phyloP scores from a whole-genome alignment of 2,797 vertebrate genomes.

The Brachyrhaphis roseni region DNA sequence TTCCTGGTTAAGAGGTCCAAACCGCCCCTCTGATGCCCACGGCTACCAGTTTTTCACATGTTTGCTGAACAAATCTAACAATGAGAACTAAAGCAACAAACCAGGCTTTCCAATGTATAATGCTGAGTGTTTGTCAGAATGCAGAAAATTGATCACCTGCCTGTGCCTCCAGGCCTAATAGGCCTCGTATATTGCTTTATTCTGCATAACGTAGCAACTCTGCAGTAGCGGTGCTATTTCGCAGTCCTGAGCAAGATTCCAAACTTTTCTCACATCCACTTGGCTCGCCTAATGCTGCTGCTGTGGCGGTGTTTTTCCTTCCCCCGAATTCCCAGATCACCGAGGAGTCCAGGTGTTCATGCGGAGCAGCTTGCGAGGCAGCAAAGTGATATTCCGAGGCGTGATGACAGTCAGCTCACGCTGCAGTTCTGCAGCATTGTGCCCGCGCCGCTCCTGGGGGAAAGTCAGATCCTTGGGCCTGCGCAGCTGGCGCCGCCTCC shows the following conservation, averaged over 20 bases:
- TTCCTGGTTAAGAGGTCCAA: neutral
- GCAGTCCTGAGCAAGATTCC: neutral
- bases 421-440: conserved; percentile 61
- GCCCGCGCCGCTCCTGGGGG: conserved; percentile 48
- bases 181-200: neutral
- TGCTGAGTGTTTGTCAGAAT: neutral
- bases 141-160: neutral
- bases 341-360: conserved; percentile 62
- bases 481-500: conserved; percentile 65
- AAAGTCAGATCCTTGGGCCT: conserved; percentile 63
- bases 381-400: conserved; percentile 69
- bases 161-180: neutral
- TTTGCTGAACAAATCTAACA: neutral
- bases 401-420: conserved; percentile 71
- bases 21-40: neutral
- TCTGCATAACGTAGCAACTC: neutral
- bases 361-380: conserved; percentile 69
- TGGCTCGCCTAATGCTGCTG: conserved; percentile 33
- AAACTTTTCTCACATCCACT: conserved; percentile 28
- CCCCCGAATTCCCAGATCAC: conserved; percentile 45
- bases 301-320: conserved; percentile 27
- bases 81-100: neutral
- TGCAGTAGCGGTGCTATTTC: neutral
- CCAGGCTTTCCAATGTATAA: neutral
- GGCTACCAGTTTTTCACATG: neutral